Evolutionary conservation across 2,113 vertebrate species (phyloP).

Genomic region (Pungitius pungitius): DNA sequence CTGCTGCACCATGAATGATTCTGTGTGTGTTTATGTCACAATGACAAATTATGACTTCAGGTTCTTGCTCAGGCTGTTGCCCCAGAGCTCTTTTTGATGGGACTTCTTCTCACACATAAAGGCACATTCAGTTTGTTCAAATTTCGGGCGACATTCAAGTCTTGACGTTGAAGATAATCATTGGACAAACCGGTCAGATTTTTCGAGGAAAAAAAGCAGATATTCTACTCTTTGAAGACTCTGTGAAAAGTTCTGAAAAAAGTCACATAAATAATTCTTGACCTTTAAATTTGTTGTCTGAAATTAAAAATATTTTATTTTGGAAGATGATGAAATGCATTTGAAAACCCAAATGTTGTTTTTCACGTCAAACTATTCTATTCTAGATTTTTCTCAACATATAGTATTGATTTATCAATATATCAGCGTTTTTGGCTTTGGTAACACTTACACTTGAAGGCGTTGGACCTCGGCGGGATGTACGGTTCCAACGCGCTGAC

Average conservation of each 20-base stretch:
- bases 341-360: not conserved
- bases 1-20: slow-evolving; percentile 48
- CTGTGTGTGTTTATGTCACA: slow-evolving; percentile 49
- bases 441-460: too few relatives aligned
- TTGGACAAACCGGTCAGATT: not conserved
- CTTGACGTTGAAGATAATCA: not conserved
- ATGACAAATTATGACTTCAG: slow-evolving; percentile 44
- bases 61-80: slow-evolving; percentile 8
- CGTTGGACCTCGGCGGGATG: too few relatives aligned
- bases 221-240: not conserved
- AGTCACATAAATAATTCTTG: too few relatives aligned
- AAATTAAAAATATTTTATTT: not conserved
- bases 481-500: not conserved
- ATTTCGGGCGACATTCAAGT: not conserved
- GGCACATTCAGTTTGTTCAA: not conserved
- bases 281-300: not conserved
- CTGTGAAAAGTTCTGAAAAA: not conserved
- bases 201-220: not conserved
- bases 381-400: too few relatives aligned
- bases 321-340: not conserved
- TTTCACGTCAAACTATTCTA: not conserved
- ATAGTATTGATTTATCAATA: too few relatives aligned
- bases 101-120: not conserved
- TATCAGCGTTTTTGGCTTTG: too few relatives aligned
- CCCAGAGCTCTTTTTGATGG: slow-evolving; percentile 16